Conservation (phyloP, 2,888 invertebrate species). For the Zygogramma bicolorata region DNA sequence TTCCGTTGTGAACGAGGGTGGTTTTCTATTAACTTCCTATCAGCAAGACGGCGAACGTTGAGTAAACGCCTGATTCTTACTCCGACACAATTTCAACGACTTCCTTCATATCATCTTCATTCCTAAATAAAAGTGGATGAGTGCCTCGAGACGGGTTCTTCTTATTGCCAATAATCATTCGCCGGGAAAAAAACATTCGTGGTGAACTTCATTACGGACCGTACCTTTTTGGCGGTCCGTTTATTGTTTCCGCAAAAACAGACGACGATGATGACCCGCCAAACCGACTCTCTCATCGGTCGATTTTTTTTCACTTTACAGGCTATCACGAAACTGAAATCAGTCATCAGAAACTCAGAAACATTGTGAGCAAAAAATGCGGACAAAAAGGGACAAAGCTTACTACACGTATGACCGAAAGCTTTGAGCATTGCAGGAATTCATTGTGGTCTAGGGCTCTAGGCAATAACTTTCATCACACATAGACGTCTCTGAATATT, state of each 20-base stretch:
- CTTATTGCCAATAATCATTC: background rate
- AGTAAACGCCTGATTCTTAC: background rate
- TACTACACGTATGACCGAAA: too few species aligned
- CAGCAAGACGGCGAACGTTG: constrained; percentile 40
- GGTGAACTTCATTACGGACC: background rate
- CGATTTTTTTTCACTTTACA: background rate
- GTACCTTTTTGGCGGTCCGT: background rate
- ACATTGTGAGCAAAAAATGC: too few species aligned
- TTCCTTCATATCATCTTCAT: constrained; percentile 36
- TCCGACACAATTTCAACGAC: constrained; percentile 47
- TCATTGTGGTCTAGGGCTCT: too few species aligned
- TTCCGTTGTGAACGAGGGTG: constrained; percentile 51
- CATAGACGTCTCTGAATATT: too few species aligned
- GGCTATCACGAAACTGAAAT: background rate
- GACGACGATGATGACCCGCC: background rate
- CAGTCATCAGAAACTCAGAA: too few species aligned
- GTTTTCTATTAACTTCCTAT: constrained; percentile 54
- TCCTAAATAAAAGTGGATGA: constrained; percentile 15
- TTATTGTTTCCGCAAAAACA: background rate
- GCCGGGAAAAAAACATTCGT: background rate
- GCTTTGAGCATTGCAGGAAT: too few species aligned
- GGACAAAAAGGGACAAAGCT: too few species aligned
- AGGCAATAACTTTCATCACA: too few species aligned
- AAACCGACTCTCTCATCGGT: background rate
- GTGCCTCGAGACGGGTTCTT: background rate